These are phyloP conservation scores for Herpetotheres cachinnans DNA, from an alignment of 2,113 vertebrate genomes.

Conservation along the genomic window DNA sequence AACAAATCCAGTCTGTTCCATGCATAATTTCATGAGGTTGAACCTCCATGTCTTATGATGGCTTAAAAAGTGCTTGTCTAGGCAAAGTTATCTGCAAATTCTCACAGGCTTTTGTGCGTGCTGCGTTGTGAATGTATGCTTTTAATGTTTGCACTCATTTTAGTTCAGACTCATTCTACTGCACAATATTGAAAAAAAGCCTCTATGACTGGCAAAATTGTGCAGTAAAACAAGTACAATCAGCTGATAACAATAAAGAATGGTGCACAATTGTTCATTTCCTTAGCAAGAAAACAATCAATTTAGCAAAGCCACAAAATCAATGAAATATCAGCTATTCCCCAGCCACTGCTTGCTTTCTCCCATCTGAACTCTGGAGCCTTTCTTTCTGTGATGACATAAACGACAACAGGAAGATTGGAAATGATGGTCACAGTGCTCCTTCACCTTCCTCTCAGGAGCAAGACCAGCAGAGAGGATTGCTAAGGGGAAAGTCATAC, in stretches of 20 bases:
- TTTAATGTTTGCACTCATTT: not conserved
- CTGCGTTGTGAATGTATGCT: not conserved
- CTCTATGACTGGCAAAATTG: not conserved
- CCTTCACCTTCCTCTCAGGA: not conserved
- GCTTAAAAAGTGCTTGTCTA: not conserved
- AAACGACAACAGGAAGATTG: constrained; percentile 2
- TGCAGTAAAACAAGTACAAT: not conserved
- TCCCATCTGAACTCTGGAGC: not conserved
- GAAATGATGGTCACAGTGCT: not conserved
- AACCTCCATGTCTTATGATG: not conserved
- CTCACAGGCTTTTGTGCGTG: not conserved
- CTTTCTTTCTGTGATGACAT: not conserved
- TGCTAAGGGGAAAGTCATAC: not conserved
- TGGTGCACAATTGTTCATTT: not conserved
- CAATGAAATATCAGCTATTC: constrained; percentile 54
- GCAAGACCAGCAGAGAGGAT: not conserved
- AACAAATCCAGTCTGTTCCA: not conserved
- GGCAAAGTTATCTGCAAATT: not conserved
- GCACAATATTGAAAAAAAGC: not conserved
- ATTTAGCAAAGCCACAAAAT: constrained; percentile 47
- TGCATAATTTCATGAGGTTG: not conserved
- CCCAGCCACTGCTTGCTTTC: not conserved
- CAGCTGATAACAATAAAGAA: constrained; percentile 49
- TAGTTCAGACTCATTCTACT: not conserved
- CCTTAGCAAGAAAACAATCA: constrained; percentile 49